A percentile compares a stretch with the other conserved stretches of the same genome.
Evolutionary conservation across 2,888 invertebrate genomes (phyloP).

Genomic region (Busseola fusca): DNA sequence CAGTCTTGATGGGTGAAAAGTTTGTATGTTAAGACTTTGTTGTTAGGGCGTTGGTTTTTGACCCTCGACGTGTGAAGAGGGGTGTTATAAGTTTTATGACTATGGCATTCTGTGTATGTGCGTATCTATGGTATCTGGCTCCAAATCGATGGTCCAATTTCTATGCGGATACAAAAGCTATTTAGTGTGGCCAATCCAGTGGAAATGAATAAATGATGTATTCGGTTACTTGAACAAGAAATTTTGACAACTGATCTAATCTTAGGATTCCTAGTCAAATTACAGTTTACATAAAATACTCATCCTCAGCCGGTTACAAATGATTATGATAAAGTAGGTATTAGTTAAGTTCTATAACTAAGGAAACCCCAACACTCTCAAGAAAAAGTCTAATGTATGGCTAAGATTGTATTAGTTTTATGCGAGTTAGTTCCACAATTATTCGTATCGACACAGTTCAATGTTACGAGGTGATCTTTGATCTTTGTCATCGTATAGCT

Average conservation of each 20-base stretch:
- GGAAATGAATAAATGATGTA: background rate
- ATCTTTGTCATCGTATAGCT: constrained; percentile 39
- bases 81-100: background rate
- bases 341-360: constrained; percentile 14
- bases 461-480: constrained; percentile 45
- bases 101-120: background rate
- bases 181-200: background rate
- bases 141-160: background rate
- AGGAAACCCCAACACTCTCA: constrained; percentile 5
- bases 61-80: background rate
- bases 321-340: constrained; percentile 4
- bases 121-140: background rate
- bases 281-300: background rate
- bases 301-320: background rate
- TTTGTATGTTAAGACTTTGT: constrained; percentile 3
- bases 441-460: constrained; percentile 39
- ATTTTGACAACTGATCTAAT: background rate
- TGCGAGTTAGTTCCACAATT: constrained; percentile 11
- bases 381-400: constrained; percentile 16
- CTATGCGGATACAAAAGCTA: background rate
- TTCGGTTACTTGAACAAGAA: background rate
- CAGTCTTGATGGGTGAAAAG: constrained; percentile 29
- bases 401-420: constrained; percentile 8
- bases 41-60: background rate
- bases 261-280: background rate